Evolutionary conservation across 64 coral and sea anemone genomes (phyloP), one percentile per base, ranked within the genome.

Genomic region (Stichodactyla helianthus): DNA sequence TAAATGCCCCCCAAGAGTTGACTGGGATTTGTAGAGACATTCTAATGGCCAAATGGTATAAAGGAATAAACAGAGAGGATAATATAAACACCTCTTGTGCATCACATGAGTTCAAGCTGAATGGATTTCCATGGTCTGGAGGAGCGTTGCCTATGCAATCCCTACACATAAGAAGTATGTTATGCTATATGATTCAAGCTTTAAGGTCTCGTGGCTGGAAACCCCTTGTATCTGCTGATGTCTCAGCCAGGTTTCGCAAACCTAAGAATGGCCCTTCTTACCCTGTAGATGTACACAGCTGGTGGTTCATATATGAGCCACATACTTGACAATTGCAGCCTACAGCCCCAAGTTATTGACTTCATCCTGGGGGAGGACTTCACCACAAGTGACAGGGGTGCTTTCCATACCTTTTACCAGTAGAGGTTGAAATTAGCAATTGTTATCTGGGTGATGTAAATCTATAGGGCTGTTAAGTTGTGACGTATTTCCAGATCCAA

Each of bases 211-310:
- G 50, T 2, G 53, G 85, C 16, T 98, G 96, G 96, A 89, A 27
- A 18, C 78, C 77, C 0, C 25, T 92, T 22, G 85, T 85, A 27
- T 87, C 87, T 5, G 90, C 87, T 51, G 96, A 98, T 83, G 79
- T 98, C 10, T 98, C 96, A 22, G 96, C 96, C 50, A 98, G 92
- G 54, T 98, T 88, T 85, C 23, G 86, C 4, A 87, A 94, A 60
- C 95, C 85, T 51, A 71, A 98, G 5, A 90, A 98, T 16, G 92
- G 79, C 0, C 61, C 71, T 7, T 87, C 91, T 87, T 98, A 92
- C 35, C 93, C 95, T 55, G 50, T 98, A 20, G 95, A 98, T 94
- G 92, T 98, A 8, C 84, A 98, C 51, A 95, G 93, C 57, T 71
- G 89, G 52, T 98, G 91, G 67, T 98, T 98, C 50, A 88, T 82